Base-by-base conservation (phyloP, 2,888 invertebrate species). In the Rutpela maculata region DNA sequence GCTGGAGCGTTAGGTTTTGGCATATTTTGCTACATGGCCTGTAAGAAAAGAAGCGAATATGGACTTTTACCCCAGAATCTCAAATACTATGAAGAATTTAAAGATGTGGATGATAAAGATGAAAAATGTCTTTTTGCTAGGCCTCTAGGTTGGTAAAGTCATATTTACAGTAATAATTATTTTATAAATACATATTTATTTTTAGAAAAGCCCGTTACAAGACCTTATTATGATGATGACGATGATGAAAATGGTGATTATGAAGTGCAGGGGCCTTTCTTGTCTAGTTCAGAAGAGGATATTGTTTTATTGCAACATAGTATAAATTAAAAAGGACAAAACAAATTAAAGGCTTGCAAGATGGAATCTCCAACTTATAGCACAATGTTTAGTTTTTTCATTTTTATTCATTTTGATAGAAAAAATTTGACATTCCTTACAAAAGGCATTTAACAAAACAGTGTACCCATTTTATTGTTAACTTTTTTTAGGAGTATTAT, bases 171-270 rank as follows among this genome's bases (percentile, higher is more conserved):
- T 15, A 31, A 68, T n/a, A 56, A 56, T 50, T 74, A 76, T 69
- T 57, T 63, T 63, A 63, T 22, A 68, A 78, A 69, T 79, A 66
- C 73, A 84, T 43, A 26, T 81, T 83, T 84, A 1, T 43, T 65
- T 7, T 82, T 79, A 84, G 88, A 86, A 68, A 88, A 88, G 80
- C 86, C 87, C 12, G 75, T 89, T 15, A 86, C 87, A 5, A 91
- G 92, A 84, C 95, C 95, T 0, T 95, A 95, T 87, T 95, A 92
- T 83, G 95, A 95, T 81, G 94, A 94, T 35, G 94, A 95, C 60
- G 93, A 94, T 4, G 89, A 88, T 7, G 84, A 86, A 7, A 82
- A 85, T 59, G 81, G 62, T 57, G 70, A 78, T 17, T 74, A 80
- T 38, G 31, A 57, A 10, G 60, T 60, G 18, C 38, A 62, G n/a